phyloP scores from a whole-genome alignment of 2,113 vertebrate species.

The Agapornis roseicollis region DNA sequence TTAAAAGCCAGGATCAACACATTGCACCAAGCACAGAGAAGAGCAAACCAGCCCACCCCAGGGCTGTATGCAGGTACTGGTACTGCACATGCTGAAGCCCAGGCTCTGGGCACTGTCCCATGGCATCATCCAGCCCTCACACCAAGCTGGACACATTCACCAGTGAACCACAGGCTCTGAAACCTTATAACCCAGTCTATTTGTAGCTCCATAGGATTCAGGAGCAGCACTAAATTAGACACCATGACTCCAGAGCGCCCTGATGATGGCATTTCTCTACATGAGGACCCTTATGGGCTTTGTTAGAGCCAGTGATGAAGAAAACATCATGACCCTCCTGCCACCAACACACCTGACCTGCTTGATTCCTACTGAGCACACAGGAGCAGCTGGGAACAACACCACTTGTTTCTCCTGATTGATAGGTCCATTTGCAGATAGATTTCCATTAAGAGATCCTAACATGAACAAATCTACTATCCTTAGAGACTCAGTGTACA shows the following conservation, averaged over 20 bases:
- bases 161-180: neutral
- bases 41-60: neutral
- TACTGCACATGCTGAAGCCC: neutral
- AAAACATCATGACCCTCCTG: neutral
- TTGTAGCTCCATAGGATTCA: neutral
- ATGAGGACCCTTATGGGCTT: neutral
- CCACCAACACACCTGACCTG: neutral
- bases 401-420: neutral
- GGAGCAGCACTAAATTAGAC: neutral
- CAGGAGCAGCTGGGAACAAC: accelerated
- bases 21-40: neutral
- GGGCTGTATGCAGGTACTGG: neutral
- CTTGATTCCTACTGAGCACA: neutral
- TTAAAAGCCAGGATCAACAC: neutral
- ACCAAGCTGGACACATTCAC: neutral
- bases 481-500: neutral
- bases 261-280: neutral
- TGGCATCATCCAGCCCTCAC: neutral
- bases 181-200: neutral
- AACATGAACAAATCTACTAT: neutral
- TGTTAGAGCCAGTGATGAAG: neutral
- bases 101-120: neutral
- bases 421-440: neutral
- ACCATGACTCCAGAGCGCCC: neutral
- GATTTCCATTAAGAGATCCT: neutral